Conservation (phyloP, 2,888 invertebrate species). For the Cryptosula pallasiana region DNA sequence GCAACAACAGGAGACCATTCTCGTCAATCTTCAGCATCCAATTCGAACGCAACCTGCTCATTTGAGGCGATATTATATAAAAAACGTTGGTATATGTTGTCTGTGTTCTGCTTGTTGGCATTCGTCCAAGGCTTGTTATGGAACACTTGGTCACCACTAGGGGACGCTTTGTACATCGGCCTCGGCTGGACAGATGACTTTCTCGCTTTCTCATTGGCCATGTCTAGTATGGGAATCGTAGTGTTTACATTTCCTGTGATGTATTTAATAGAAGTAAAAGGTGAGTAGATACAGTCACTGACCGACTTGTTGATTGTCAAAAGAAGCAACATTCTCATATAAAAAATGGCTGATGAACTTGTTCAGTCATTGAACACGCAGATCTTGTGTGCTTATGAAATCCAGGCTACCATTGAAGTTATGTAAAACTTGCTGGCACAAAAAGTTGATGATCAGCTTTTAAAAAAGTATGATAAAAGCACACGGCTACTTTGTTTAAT, state of each 20-base stretch:
- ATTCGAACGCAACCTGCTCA: not conserved
- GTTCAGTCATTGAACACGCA: too few relatives aligned
- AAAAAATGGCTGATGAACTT: too few relatives aligned
- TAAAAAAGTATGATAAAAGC: too few relatives aligned
- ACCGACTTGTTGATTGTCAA: too few relatives aligned
- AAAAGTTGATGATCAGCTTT: too few relatives aligned
- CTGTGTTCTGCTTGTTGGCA: constrained; percentile 28
- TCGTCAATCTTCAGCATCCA: too few relatives aligned
- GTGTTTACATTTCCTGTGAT: not conserved
- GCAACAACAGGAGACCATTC: not conserved
- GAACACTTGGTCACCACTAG: constrained; percentile 52
- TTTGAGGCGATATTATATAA: constrained; percentile 25
- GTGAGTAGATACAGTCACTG: too few relatives aligned
- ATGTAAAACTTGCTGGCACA: too few relatives aligned
- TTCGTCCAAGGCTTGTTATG: constrained; percentile 34
- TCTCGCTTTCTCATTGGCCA: constrained; percentile 41
- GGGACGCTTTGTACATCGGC: constrained; percentile 39
- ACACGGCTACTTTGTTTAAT: too few relatives aligned
- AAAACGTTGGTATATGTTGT: constrained; percentile 32
- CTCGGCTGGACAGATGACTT: constrained; percentile 45
- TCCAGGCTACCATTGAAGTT: too few relatives aligned
- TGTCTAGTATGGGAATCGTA: not conserved
- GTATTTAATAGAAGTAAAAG: not conserved
- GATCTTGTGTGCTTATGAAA: too few relatives aligned
- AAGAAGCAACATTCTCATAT: too few relatives aligned